These are phyloP conservation scores for Lagopus muta DNA, from an alignment of 2,113 vertebrate species.

Conservation along the genomic window DNA sequence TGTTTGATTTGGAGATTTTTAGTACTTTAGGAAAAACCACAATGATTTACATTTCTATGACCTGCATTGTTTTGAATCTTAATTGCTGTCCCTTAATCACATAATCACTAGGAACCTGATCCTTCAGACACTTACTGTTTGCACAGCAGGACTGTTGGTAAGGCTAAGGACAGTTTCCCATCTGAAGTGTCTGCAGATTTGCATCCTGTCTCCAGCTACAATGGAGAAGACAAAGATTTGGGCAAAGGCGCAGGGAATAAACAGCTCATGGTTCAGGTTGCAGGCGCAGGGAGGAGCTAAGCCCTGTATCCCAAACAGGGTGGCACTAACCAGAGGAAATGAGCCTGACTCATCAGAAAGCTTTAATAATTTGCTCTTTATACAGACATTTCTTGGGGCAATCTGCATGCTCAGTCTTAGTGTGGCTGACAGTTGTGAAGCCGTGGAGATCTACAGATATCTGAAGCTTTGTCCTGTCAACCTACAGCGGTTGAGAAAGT, in stretches of 20 bases:
- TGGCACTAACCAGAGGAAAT: not conserved
- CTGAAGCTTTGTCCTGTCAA: not conserved
- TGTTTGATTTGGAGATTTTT: conserved; percentile 46
- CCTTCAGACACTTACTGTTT: not conserved
- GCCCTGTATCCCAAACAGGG: not conserved
- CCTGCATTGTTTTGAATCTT: not conserved
- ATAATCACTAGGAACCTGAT: not conserved
- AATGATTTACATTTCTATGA: conserved; percentile 12
- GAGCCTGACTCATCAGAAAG: not conserved
- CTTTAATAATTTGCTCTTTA: not conserved
- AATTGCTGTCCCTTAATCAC: conserved; percentile 2
- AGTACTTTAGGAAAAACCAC: not conserved
- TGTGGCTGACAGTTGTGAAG: not conserved
- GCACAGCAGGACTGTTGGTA: not conserved
- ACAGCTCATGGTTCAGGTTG: not conserved
- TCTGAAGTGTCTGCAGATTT: not conserved
- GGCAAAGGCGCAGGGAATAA: not conserved
- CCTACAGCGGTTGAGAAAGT: not conserved
- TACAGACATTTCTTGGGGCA: not conserved
- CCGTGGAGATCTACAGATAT: not conserved
- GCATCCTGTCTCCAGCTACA: not conserved
- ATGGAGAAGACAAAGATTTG: not conserved
- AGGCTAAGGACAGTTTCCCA: not conserved
- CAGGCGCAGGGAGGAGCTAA: not conserved
- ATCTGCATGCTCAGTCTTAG: not conserved